These are phyloP conservation scores for Mallotus villosus DNA, from an alignment of 2,797 vertebrate genomes.

Conservation along the genomic window DNA sequence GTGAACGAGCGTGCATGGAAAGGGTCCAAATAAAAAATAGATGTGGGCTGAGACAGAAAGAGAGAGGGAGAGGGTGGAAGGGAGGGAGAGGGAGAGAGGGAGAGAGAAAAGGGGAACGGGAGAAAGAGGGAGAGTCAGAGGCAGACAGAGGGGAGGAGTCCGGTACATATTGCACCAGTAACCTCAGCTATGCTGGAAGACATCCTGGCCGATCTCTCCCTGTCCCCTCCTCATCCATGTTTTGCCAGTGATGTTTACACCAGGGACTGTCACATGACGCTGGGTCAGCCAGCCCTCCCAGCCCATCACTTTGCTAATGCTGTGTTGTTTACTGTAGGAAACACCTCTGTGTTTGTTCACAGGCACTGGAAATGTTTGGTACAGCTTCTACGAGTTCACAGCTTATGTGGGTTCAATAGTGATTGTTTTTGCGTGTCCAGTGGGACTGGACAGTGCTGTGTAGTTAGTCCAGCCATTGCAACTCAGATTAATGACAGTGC, in stretches of 20 bases:
- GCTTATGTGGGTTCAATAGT: neutral
- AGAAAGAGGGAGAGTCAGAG: neutral
- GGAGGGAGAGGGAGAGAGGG: neutral
- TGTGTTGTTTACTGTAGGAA: neutral
- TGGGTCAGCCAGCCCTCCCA: constrained; percentile 17
- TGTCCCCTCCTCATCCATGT: constrained; percentile 4
- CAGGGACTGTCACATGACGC: constrained; percentile 13
- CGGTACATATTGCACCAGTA: neutral
- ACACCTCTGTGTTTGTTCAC: too few relatives aligned
- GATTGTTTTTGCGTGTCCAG: constrained; percentile 21
- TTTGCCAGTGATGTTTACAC: constrained; percentile 39
- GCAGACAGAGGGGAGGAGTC: too few relatives aligned
- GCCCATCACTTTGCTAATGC: neutral
- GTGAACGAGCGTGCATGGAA: too few relatives aligned
- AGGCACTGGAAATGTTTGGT: neutral
- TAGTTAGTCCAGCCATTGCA: constrained; percentile 45
- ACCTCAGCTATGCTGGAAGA: neutral
- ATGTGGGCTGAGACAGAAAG: neutral
- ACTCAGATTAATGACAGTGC: constrained; percentile 65
- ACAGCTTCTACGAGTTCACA: neutral
- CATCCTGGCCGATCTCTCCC: neutral
- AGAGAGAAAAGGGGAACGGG: neutral
- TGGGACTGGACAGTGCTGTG: constrained; percentile 41
- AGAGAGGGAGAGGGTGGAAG: neutral
- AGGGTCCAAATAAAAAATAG: too few relatives aligned